Base-by-base conservation (phyloP, 2,113 vertebrate species). In the Scolopax mira region DNA sequence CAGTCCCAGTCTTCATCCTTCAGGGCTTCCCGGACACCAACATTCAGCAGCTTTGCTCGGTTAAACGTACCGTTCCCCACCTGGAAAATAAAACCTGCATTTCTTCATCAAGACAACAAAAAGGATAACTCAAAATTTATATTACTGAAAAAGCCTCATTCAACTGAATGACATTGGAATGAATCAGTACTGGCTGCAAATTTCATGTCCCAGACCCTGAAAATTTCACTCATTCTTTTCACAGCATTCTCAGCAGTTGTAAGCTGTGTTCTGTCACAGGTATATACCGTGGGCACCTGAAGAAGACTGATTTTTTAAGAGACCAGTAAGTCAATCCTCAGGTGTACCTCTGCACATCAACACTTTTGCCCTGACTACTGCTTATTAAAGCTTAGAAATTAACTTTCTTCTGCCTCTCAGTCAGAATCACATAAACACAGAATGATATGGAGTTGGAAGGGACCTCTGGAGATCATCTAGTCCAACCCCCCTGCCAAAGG, bases 1-100 rank as follows among this genome's bases (percentile, higher is more conserved):
- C 98, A 98, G 93, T 98, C 97, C 98, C 98, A 98, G 72, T 98
- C 97, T 25, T 98, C 96, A 84, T 98, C 97, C 58, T 96, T 97
- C 94, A 98, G 84, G 86, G 98, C 98, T 46, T 98, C 98, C 48
- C 97, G 93, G 80, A 98, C 97, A 27, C 98, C 98, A 30, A 98
- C 77, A 25, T 98, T 98, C 21, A 98, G 97, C n/a, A 98, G 96
- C 82, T 98, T 98, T 70, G 98, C 98, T 83, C 97, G 85, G 89
- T 98, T 98, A 89, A 98, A 98, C 0, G 97, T 97, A 27, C 95
- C 96, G 3, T 90, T 96, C 49, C 98, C 98, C 24, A 88, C 95
- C 98, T 98, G 80, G 41, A 86, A 88, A 94, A 91, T 82, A 79
- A 94, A 96, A 74, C 28, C 41, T 18, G 5, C 3, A 19, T 84